phyloP scores from a whole-genome alignment of 2,888 invertebrate species.

The Thymelicus lineola region DNA sequence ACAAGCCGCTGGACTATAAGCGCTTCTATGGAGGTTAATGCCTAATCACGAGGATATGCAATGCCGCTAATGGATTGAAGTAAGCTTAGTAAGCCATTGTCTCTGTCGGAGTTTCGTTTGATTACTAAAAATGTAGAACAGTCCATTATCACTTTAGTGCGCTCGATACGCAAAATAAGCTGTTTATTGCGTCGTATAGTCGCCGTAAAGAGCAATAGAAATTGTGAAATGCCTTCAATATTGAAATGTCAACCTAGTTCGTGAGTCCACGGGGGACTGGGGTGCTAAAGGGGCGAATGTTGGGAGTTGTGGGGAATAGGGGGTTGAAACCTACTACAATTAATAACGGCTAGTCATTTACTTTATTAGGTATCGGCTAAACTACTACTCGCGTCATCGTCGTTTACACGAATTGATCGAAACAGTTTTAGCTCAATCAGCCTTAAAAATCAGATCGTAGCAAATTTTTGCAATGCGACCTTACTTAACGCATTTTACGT shows the following conservation, averaged over 20 bases:
- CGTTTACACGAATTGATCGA: background rate
- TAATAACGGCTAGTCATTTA: constrained; percentile 67
- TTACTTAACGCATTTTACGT: no score
- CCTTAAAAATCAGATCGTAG: no score
- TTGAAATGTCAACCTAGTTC: constrained; percentile 79
- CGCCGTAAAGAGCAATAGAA: constrained; percentile 71
- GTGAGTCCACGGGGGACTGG: constrained; percentile 46
- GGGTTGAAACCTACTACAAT: constrained; percentile 56
- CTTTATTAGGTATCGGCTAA: constrained; percentile 54
- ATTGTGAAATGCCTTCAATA: constrained; percentile 79
- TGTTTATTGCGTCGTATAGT: constrained; percentile 71
- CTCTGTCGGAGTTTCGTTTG: background rate
- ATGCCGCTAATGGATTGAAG: background rate
- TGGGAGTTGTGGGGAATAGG: constrained; percentile 45
- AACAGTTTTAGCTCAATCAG: background rate
- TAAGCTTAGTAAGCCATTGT: background rate
- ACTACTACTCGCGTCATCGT: constrained; percentile 30
- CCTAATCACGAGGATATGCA: background rate
- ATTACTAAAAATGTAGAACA: constrained; percentile 20
- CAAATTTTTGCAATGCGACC: no score
- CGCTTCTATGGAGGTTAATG: background rate
- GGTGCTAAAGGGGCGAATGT: constrained; percentile 43
- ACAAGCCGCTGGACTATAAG: no score
- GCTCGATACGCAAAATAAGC: constrained; percentile 64
- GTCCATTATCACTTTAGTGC: constrained; percentile 54